Conservation (phyloP, 2,113 vertebrate genomes). For the Stigmatopora argus region DNA sequence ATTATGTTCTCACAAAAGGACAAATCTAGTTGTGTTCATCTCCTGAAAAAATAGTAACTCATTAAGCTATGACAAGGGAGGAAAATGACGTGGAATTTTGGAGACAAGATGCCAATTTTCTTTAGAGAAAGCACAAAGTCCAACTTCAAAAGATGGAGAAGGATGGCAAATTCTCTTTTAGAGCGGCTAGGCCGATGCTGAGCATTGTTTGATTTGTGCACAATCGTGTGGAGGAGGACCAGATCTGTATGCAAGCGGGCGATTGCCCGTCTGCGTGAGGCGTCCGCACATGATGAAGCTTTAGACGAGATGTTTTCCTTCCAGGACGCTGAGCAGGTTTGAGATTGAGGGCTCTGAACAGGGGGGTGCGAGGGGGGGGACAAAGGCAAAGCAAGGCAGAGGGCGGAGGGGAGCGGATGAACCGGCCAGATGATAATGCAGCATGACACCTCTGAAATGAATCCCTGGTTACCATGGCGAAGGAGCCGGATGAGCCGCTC, state of each 20-base stretch:
- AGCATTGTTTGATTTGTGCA: too few species aligned
- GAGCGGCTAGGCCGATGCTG: too few species aligned
- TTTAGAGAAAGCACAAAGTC: too few species aligned
- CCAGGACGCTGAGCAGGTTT: slow-evolving; percentile 52
- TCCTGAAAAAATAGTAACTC: too few species aligned
- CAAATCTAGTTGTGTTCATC: too few species aligned
- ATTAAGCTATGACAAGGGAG: too few species aligned
- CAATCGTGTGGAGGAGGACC: neutral
- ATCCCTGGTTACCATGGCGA: slow-evolving; percentile 91
- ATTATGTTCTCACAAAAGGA: too few species aligned
- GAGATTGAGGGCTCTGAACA: slow-evolving; percentile 60
- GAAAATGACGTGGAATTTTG: too few species aligned
- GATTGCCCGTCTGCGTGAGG: slow-evolving; percentile 21
- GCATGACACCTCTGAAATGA: slow-evolving; percentile 81
- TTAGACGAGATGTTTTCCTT: slow-evolving; percentile 56
- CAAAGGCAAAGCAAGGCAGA: slow-evolving; percentile 51
- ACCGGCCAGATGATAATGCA: slow-evolving; percentile 70
- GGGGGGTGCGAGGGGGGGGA: slow-evolving; percentile 24
- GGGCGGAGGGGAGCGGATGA: slow-evolving; percentile 63
- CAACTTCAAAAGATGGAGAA: too few species aligned
- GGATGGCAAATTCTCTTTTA: too few species aligned
- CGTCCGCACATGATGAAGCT: slow-evolving; percentile 38
- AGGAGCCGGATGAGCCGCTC: slow-evolving; percentile 86
- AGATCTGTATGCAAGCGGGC: slow-evolving; percentile 7
- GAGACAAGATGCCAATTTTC: too few species aligned